phyloP scores from a whole-genome alignment of 2,888 invertebrate genomes.

The Cantharis lateralis region DNA sequence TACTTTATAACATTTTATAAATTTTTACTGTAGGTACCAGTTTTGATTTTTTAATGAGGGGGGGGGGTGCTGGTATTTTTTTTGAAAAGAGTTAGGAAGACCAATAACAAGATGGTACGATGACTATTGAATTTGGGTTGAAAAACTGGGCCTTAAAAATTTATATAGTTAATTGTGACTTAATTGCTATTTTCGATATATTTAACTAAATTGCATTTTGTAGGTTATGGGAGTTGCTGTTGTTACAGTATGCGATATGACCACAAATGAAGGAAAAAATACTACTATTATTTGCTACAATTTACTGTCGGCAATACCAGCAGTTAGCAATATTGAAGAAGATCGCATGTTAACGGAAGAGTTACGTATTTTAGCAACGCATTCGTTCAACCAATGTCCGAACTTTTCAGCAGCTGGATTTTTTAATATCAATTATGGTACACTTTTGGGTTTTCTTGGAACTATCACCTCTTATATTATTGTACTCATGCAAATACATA shows the following conservation, averaged over 20 bases:
- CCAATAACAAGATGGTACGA: too few species aligned
- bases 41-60: too few species aligned
- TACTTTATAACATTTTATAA: too few species aligned
- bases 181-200: too few species aligned
- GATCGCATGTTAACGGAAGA: conserved; percentile 24
- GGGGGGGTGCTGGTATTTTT: too few species aligned
- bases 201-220: not conserved
- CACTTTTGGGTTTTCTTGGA: conserved; percentile 37
- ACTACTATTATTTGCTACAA: conserved; percentile 1
- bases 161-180: too few species aligned
- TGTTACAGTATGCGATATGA: not conserved
- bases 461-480: conserved; percentile 42
- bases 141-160: too few species aligned
- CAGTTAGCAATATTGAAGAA: not conserved
- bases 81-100: too few species aligned
- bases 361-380: conserved; percentile 31
- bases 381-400: conserved; percentile 32
- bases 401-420: conserved; percentile 40
- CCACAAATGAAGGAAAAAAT: not conserved
- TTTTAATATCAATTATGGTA: conserved; percentile 36
- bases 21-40: too few species aligned
- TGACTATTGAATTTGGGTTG: too few species aligned
- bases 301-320: not conserved
- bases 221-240: not conserved
- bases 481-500: conserved; percentile 39